Base-by-base conservation (phyloP, 2,797 vertebrate species). In the Pseudocheirus occidentalis region DNA sequence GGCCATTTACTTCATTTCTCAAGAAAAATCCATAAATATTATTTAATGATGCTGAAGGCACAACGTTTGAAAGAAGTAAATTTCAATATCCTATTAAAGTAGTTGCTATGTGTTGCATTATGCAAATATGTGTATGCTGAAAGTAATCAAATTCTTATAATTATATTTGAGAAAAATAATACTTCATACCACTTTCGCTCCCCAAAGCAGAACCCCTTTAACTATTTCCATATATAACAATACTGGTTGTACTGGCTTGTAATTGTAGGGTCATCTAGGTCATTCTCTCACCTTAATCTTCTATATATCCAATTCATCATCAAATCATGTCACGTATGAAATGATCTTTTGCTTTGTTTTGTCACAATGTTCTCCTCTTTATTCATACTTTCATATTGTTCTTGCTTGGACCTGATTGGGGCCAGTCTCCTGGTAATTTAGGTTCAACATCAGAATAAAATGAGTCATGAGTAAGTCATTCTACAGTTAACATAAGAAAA, bases 41-140 rank as follows among this genome's bases (percentile, higher is more conserved):
- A 2, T 91, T 93, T 81, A 94, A 81, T 87, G 52, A 50, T 0
- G 29, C 3, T 1, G 34, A 2, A n/a, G 92, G 59, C 46, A 59
- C 14, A 24, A 1, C 52, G 52, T 11, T 94, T 31, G 92, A 73
- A 12, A 59, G 73, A 81, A 28, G 54, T 92, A 62, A n/a, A 92
- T 34, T 29, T 95, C 93, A 92, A 58, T 6, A n/a, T 93, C 89
- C 24, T 92, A 46, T 95, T 58, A 87, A 52, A 31, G 90, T 14
- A 53, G 90, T 94, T n/a, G 89, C 90, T 50, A 57, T 89, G 31
- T 4, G 4, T 46, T 57, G 59, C 4, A 29, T 50, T 73, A 40
- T 29, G 10, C 18, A 92, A 96, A 81, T 55, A 90, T 24, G n/a
- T 40, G 57, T 50, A 27, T n/a, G 55, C 14, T 95, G 18, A 90